Base-by-base conservation (phyloP, 2,113 vertebrate genomes). In the Chamaetylas fuelleborni region DNA sequence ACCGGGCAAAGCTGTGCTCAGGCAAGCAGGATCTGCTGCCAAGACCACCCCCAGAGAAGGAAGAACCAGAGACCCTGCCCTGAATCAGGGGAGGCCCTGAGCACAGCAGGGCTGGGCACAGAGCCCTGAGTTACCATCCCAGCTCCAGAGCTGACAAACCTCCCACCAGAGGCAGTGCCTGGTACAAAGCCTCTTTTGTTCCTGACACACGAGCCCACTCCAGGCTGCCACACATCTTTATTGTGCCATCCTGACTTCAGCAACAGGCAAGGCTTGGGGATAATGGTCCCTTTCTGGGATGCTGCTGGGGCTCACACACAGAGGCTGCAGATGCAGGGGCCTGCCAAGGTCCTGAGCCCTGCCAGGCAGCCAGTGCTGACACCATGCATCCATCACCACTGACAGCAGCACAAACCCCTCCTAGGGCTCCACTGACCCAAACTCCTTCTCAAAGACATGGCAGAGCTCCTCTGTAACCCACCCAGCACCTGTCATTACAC, bases 91-190 rank as follows among this genome's bases (percentile, higher is more conserved):
- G 45, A 79, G 60, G 60, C 70, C 67, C 40, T 2, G 15, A 54
- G 67, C 9, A 0, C 90, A 28, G 82, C 28, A 0, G 56, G 51
- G 86, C 60, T 73, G 88, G 88, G 77, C 94, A 71, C 47, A 14
- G 60, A 31, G 81, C 77, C 80, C 86, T 8, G 13, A 11, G 2
- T 45, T 38, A 61, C 58, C 77, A 61, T 12, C 74, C 36, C 80
- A 31, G 74, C 85, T 34, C 90, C 71, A 61, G 69, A 78, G 86
- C 94, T 73, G 86, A 95, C 93, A 90, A 91, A 88, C 91, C 69
- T 91, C 94, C 76, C 6, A 14, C 64, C 10, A 36, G 40, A 19
- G 33, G 77, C 93, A 64, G 73, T 0, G 10, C 65, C n/a, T 15
- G 33, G 7, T 42, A 90, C 87, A 94, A 95, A 87, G 71, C 66